Base-by-base conservation (phyloP, 2,888 invertebrate genomes). In the Machimus atricapillus region DNA sequence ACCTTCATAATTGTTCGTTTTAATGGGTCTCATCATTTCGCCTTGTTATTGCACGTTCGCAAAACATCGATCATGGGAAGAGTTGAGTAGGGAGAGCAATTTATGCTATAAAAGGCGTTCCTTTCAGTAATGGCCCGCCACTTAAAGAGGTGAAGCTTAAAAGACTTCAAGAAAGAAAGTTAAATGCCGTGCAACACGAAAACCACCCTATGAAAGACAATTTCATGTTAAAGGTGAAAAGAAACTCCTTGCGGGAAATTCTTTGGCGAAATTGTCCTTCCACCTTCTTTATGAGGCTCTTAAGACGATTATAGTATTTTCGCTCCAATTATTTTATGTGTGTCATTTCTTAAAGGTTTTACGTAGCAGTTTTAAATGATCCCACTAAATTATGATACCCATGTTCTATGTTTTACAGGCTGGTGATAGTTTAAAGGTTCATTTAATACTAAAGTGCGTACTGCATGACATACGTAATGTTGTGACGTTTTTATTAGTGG, bases 111-210 rank as follows among this genome's bases (percentile, higher is more conserved):
- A 76, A 76, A 76, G 66, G 52, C 43, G 43, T 46, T 40, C 40
- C 46, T 46, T 27, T 31, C 27, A 27, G 43, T 79, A 52, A 34
- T 82, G 34, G 52, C 82, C 66, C 31, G 83, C 66, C 58, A 66
- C 83, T 85, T 74, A 27, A 85, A 76, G 23, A 46, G 34, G 85
- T 74, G 85, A 85, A 76, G 74, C 43, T 43, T 46, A 85, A 85
- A 74, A 12, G 43, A 31, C 52, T 58, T 73, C 23, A 31, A 85
- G 58, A 46, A 74, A 40, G 37, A 46, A 43, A 74, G 34, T 85
- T 85, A 46, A 46, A 85, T 85, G 19, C 43, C 85, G 85, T 85
- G 85, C 52, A n/a, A 79, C 74, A 77, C 86, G 66, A 76, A 79
- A 40, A 46, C 31, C 34, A 40, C 37, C 31, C 23, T 23, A 27